phyloP scores from a whole-genome alignment of 2,113 vertebrate species.

The Rana temporaria region DNA sequence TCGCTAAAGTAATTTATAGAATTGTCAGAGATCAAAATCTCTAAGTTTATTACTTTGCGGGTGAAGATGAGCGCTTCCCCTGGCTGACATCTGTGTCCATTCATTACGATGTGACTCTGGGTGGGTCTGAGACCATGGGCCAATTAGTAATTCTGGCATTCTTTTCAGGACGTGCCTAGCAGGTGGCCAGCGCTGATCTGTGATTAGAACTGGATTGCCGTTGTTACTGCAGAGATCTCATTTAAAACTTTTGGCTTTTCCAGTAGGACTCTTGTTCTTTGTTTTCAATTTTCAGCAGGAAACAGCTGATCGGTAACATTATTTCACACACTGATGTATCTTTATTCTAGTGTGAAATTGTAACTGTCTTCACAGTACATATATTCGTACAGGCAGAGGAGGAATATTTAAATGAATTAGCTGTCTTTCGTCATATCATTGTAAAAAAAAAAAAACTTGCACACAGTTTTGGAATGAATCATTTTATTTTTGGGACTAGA shows the following conservation, averaged over 20 bases:
- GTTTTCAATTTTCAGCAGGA: not conserved
- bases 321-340: not conserved
- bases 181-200: constrained; percentile 71
- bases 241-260: constrained; percentile 77
- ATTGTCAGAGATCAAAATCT: not conserved
- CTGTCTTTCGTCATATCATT: not conserved
- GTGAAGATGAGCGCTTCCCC: not conserved
- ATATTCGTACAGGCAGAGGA: not conserved
- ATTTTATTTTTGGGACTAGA: too few species aligned
- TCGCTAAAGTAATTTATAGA: not conserved
- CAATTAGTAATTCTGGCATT: constrained; percentile 57
- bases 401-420: constrained; percentile 5
- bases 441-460: not conserved
- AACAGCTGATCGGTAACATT: not conserved
- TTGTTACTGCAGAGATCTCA: constrained; percentile 70
- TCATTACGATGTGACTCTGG: constrained; percentile 36
- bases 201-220: constrained; percentile 62
- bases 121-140: constrained; percentile 42
- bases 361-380: constrained; percentile 4
- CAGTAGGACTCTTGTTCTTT: constrained; percentile 64
- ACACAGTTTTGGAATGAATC: too few species aligned
- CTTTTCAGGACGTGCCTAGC: constrained; percentile 63
- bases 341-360: not conserved
- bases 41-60: constrained; percentile 6
- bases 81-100: constrained; percentile 46